Base-by-base conservation (phyloP, 2,113 vertebrate genomes). In the Brienomyrus longianalis region DNA sequence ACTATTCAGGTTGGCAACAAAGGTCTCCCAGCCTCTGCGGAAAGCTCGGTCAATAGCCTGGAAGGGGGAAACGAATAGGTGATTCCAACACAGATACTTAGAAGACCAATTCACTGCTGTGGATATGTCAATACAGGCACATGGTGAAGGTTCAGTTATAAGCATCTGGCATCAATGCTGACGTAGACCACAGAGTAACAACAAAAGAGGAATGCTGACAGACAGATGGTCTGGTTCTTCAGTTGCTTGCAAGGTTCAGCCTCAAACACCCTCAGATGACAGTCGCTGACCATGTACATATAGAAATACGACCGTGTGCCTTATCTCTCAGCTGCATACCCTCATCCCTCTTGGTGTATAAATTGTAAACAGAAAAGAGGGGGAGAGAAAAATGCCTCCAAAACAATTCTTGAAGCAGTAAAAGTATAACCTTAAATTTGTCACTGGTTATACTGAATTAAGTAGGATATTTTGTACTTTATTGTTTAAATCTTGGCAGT, bases 1-100 rank as follows among this genome's bases (percentile, higher is more conserved):
- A 7, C 95, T 96, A 93, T 96, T 93, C 86, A 97, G 92, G 92
- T 96, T 96, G 91, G 94, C 43, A 89, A 97, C 74, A 19, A 97
- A 96, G 86, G 90, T 92, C 90, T 94, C 94, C 96, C 96, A 96
- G 88, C 96, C 96, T 3, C 96, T 93, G 8, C 95, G 94, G 3
- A 97, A 90, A 7, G 95, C 95, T 87, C 93, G 92, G 92, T 96
- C 95, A 77, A 96, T 88, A 31, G 94, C 94, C 96, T 96, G 91
- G 48, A 17, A 59, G 39, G 84, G 86, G 62, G 3, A 88, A 59
- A 83, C 90, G 31, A 31, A 62, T 54, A 54, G 87, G 91, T 88
- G 70, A 43, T 43, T 19, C 10, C 59, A 74, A 48, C 84, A 50
- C 10, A 47, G 35, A 54, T 47, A 27, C 50, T 35, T 19, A 83